Conservation (phyloP, 2,113 vertebrate genomes). For the Hypocryptadius cinnamomeus region DNA sequence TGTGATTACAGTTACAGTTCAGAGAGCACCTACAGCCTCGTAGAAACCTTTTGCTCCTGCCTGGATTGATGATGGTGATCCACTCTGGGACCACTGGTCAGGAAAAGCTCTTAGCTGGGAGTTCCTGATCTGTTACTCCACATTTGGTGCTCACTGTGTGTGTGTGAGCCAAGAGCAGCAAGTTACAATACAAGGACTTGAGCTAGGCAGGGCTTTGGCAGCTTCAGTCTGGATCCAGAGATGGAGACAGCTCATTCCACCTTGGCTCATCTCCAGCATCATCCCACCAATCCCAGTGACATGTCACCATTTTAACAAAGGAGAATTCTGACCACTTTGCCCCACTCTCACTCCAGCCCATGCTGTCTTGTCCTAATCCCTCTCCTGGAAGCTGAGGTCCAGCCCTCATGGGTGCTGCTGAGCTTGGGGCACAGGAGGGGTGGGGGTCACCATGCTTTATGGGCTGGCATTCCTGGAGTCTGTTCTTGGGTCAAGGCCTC, state of each 20-base stretch:
- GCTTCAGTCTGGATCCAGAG: neutral
- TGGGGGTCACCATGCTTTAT: neutral
- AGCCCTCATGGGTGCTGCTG: neutral
- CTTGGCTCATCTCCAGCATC: neutral
- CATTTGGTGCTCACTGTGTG: fast-evolving
- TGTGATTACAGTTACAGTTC: neutral
- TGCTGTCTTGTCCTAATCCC: neutral
- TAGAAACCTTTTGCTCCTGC: neutral
- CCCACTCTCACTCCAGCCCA: neutral
- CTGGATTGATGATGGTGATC: neutral
- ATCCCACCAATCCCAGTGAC: neutral
- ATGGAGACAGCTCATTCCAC: neutral
- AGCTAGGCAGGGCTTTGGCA: neutral
- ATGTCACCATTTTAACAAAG: neutral
- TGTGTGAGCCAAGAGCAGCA: neutral
- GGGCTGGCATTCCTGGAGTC: neutral
- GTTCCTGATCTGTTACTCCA: neutral
- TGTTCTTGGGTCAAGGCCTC: neutral
- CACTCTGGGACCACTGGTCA: neutral
- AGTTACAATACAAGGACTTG: neutral
- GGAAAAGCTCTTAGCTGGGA: neutral
- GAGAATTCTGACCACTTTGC: neutral
- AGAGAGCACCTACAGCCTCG: neutral
- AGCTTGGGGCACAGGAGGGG: neutral
- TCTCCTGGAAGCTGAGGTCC: neutral